phyloP scores from a whole-genome alignment of 2,797 vertebrate species.

The Odontamblyopus lacepedii region DNA sequence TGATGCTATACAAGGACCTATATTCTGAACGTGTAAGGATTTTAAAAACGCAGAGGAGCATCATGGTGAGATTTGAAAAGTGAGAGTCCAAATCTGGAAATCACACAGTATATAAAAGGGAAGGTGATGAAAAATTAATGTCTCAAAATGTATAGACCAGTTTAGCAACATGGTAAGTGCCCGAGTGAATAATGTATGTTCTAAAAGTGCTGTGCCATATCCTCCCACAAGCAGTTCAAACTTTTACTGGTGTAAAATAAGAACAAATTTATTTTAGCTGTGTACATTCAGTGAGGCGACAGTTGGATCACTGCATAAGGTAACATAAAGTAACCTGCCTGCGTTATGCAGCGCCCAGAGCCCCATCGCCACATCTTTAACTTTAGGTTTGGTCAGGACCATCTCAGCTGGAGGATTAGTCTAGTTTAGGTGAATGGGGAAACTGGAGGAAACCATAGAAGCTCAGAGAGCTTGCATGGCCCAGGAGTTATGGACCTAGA shows the following conservation, averaged over 20 bases:
- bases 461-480: too few relatives aligned
- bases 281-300: neutral
- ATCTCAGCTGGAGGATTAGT: neutral
- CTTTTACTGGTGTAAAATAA: neutral
- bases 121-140: neutral
- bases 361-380: too few relatives aligned
- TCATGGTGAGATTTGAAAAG: neutral
- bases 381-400: neutral
- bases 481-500: too few relatives aligned
- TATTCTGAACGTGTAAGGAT: neutral
- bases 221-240: neutral
- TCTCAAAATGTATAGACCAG: constrained; percentile 6
- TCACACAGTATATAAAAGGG: neutral
- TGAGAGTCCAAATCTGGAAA: neutral
- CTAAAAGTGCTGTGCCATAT: neutral
- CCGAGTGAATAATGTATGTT: neutral
- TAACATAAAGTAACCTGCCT: too few relatives aligned
- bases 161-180: neutral
- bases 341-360: too few relatives aligned
- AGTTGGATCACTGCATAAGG: too few relatives aligned
- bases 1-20: neutral
- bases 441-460: too few relatives aligned
- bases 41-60: neutral
- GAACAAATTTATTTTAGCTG: neutral
- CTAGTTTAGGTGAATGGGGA: neutral